Evolutionary conservation across 2,888 invertebrate species (phyloP), one percentile per base, ranked within the genome.

Genomic region (Acleris emargana): DNA sequence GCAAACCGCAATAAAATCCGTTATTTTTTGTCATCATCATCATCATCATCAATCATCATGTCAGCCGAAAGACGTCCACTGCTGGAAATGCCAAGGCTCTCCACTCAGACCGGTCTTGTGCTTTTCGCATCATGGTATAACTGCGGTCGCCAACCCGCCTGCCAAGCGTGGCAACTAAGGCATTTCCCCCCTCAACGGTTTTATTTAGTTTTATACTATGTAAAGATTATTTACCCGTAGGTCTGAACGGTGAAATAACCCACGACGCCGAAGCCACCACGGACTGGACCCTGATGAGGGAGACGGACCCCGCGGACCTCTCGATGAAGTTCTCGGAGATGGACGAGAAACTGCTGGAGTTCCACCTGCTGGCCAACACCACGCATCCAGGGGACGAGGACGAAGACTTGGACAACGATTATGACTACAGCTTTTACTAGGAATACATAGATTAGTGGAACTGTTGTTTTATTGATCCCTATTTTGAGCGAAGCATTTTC

Each of bases 401-500:
- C 4, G 81, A 80, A 16, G 83, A 82, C 11, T 57, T 73, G 17
- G 91, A 88, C 66, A 78, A 76, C 22, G 89, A 87, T 68, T 86
- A 89, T 69, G 89, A 91, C 69, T 91, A 91, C 69, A 86, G 77
- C 74, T 84, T 86, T 63, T 89, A 91, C 78, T 90, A 83, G 77
- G 73, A 75, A 69, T 69, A 75, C 71, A 80, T 74, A 67, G 70
- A 1, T 68, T 69, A 71, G 72, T 70, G 71, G 64, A 61, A 68
- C 54, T 62, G 71, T 60, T 62, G 61, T 63, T 66, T 72, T 47
- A 64, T 32, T 59, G 54, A 58, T 2, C 63, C 13, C 9, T 68
- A 58, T 58, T 1, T 55, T 64, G 17, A 18, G 1, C n/a, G 17
- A 47, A 20, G 13, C 3, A 58, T 32, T 32, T 32, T 32, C 28